phyloP scores from a whole-genome alignment of 2,113 vertebrate species.

The Fregata magnificens region DNA sequence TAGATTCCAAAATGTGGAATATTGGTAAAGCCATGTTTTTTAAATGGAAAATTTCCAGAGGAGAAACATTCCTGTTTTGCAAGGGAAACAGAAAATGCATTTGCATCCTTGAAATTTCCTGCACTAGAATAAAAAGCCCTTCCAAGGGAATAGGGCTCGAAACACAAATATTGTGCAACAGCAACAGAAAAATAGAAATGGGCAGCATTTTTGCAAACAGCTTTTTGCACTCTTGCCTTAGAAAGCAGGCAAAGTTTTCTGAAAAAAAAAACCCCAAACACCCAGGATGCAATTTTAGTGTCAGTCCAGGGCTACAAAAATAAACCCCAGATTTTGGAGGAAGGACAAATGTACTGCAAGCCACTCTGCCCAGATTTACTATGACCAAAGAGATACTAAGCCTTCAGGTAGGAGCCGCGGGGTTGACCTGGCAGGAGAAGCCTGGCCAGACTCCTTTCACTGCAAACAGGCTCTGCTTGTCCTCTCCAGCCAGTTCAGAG shows the following conservation, averaged over 20 bases:
- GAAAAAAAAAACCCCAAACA: neutral
- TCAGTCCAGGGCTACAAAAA: neutral
- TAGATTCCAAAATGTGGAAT: neutral
- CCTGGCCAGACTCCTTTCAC: neutral
- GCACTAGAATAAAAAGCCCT: neutral
- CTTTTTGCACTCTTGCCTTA: neutral
- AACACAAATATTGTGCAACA: neutral
- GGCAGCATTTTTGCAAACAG: neutral
- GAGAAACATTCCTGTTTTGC: neutral
- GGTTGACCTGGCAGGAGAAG: neutral
- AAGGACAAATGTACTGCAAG: neutral
- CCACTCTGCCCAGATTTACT: neutral
- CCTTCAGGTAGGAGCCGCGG: neutral
- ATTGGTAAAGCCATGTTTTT: fast-evolving
- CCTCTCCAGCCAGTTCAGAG: neutral
- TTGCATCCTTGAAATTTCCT: neutral
- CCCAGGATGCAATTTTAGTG: neutral
- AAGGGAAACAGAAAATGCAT: neutral
- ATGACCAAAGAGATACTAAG: neutral
- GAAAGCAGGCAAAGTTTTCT: neutral
- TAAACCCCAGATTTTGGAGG: neutral
- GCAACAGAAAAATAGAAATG: neutral
- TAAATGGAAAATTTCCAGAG: neutral
- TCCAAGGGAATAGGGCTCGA: neutral
- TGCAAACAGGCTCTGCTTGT: neutral